Percentiles rank a stretch among this genome's conserved stretches.
phyloP scores from a whole-genome alignment of 2,113 vertebrate species.

The Fukomys damarensis region DNA sequence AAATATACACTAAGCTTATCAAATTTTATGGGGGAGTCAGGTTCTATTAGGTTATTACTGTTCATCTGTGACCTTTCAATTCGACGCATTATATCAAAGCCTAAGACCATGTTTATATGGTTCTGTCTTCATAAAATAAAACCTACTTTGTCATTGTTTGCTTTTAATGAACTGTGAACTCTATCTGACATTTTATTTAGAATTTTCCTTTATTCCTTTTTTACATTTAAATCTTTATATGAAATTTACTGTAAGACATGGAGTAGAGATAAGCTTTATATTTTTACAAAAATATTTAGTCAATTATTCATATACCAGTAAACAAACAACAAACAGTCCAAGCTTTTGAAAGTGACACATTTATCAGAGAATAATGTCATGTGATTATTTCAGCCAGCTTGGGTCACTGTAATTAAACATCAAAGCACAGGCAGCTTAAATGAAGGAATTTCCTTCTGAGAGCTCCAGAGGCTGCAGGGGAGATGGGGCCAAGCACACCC shows the following conservation, averaged over 20 bases:
- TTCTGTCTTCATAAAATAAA: not conserved
- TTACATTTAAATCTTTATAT: not conserved
- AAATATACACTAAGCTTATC: not conserved
- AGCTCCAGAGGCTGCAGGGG: not conserved
- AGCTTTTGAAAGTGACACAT: not conserved
- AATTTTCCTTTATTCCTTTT: not conserved
- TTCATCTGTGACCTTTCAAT: not conserved
- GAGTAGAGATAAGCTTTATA: not conserved
- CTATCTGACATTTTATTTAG: not conserved
- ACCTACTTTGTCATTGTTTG: not conserved
- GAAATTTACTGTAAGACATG: not conserved
- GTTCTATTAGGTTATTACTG: not conserved
- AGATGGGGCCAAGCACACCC: not conserved
- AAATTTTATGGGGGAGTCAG: not conserved
- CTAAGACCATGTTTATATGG: not conserved
- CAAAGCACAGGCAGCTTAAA: not conserved
- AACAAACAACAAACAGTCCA: not conserved
- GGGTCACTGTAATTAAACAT: not conserved
- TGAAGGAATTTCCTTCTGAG: not conserved
- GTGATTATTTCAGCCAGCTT: not conserved
- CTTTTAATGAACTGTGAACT: not conserved
- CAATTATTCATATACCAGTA: not conserved
- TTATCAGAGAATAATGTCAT: not conserved
- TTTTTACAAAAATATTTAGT: not conserved
- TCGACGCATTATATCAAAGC: not conserved